phyloP scores from a whole-genome alignment of 2,113 vertebrate genomes.

The Thunnus thynnus region DNA sequence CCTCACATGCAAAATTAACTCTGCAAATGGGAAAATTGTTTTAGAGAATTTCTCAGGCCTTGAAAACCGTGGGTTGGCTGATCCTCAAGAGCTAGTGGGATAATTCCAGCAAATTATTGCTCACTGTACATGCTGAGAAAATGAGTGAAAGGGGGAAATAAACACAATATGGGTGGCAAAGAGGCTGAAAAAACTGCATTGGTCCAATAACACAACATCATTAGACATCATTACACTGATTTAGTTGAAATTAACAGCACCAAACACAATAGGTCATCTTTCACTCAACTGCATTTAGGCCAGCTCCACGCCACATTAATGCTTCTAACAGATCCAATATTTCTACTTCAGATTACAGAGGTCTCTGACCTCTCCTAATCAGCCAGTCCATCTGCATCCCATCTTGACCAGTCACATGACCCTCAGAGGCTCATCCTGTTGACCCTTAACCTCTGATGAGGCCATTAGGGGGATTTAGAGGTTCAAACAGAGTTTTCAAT shows the following conservation, averaged over 20 bases:
- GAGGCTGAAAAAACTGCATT: background rate
- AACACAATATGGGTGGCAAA: background rate
- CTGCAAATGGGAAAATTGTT: conserved; percentile 67
- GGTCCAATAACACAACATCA: background rate
- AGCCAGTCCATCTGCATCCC: conserved; percentile 33
- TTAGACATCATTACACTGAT: background rate
- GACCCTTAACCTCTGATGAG: conserved; percentile 64
- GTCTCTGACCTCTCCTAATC: conserved; percentile 55
- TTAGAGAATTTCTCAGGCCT: conserved; percentile 55
- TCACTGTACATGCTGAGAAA: conserved; percentile 7
- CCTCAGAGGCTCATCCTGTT: conserved; percentile 60
- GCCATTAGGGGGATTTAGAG: conserved; percentile 66
- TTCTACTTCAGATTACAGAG: conserved; percentile 37
- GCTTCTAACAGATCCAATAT: conserved; percentile 2
- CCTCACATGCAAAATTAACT: conserved; percentile 52
- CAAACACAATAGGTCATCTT: background rate
- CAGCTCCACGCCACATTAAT: conserved; percentile 4
- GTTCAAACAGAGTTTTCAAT: conserved; percentile 50
- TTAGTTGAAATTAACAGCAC: background rate
- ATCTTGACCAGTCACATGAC: conserved; percentile 67
- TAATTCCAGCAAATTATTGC: background rate
- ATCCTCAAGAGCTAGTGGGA: background rate
- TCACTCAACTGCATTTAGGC: background rate
- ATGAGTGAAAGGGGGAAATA: background rate
- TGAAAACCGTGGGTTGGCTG: conserved; percentile 16